A percentile compares a stretch with the other conserved stretches of the same genome.
These are phyloP conservation scores for Campaea margaritaria DNA, from an alignment of 2,888 invertebrate genomes.

Conservation along the genomic window DNA sequence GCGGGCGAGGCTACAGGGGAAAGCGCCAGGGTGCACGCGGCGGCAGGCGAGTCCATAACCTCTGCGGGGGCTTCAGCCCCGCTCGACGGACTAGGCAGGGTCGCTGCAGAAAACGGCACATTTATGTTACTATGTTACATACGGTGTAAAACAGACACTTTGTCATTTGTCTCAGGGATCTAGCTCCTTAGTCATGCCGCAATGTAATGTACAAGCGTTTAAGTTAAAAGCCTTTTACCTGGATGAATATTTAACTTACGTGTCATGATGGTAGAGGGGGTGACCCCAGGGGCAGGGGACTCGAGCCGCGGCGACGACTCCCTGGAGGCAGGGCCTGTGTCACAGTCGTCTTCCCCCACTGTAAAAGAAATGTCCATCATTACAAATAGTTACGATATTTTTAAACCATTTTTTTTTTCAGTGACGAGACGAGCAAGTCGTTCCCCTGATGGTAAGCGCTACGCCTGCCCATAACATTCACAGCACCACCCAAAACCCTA, in stretches of 20 bases:
- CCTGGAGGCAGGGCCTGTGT: constrained; percentile 87
- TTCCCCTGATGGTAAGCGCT: too few species aligned
- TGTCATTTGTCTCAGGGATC: background rate
- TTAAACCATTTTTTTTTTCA: too few species aligned
- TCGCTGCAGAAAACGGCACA: constrained; percentile 53
- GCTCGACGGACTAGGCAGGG: constrained; percentile 73
- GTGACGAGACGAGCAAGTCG: too few species aligned
- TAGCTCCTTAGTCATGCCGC: too few species aligned
- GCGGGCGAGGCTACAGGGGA: constrained; percentile 67
- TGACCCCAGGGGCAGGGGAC: constrained; percentile 84
- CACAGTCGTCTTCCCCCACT: constrained; percentile 87
- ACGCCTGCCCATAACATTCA: too few species aligned
- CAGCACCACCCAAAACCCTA: too few species aligned
- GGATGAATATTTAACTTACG: constrained; percentile 59
- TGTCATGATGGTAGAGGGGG: constrained; percentile 74
- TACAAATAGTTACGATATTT: too few species aligned
- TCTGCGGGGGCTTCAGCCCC: constrained; percentile 69
- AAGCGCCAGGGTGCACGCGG: constrained; percentile 56
- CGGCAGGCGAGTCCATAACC: constrained; percentile 53
- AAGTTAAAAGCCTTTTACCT: too few species aligned
- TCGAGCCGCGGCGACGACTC: constrained; percentile 90
- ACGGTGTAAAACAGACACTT: background rate
- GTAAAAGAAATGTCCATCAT: constrained; percentile 17
- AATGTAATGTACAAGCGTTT: too few species aligned
- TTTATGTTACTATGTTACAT: too few species aligned